phyloP scores from a whole-genome alignment of 1,140 invertebrate genomes.

The Globodera rostochiensis region DNA sequence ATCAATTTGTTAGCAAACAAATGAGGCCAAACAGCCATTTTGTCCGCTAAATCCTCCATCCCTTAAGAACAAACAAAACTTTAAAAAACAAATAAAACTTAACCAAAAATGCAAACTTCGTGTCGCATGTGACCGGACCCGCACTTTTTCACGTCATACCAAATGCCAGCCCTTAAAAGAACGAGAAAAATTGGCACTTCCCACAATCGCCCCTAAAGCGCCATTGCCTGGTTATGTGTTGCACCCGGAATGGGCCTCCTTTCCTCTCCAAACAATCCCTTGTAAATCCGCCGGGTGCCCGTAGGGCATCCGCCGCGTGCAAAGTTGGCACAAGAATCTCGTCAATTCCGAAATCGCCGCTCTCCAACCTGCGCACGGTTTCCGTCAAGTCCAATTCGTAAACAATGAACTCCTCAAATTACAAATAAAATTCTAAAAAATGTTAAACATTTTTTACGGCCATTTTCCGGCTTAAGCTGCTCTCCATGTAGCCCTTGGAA shows the following conservation, averaged over 20 bases:
- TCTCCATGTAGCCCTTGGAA: conserved; percentile 28
- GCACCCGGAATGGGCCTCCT: neutral
- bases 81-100: too few relatives aligned
- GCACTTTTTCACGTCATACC: conserved; percentile 2
- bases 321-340: conserved; percentile 24
- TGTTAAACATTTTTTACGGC: neutral
- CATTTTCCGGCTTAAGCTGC: conserved; percentile 12
- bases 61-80: neutral
- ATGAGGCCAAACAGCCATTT: conserved; percentile 12
- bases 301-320: conserved; percentile 21
- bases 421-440: neutral
- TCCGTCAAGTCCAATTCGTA: conserved; percentile 23
- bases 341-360: neutral
- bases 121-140: conserved; percentile 8
- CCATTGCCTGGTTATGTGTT: conserved; percentile 26
- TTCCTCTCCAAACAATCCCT: conserved; percentile 21
- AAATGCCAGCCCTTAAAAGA: conserved; percentile 19
- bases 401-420: conserved; percentile 25
- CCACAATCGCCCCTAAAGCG: neutral
- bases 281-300: conserved; percentile 26
- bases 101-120: neutral
- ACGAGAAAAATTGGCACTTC: neutral
- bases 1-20: conserved; percentile 30
- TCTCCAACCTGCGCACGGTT: conserved; percentile 8
- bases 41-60: neutral